These are phyloP conservation scores for Hypomecis atomaria DNA, from an alignment of 2,888 invertebrate genomes.

Conservation along the genomic window DNA sequence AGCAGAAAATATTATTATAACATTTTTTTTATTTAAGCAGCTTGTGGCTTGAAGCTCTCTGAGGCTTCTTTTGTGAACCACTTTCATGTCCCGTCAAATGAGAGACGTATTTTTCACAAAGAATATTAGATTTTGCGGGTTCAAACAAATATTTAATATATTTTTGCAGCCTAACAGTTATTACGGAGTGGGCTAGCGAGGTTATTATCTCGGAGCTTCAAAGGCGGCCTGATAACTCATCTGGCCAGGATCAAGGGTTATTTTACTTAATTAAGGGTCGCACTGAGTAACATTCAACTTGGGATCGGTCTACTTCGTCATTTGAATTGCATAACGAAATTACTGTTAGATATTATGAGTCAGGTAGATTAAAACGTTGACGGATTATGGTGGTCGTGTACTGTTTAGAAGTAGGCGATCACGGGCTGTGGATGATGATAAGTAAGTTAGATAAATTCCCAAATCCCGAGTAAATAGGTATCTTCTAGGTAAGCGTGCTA, in stretches of 20 bases:
- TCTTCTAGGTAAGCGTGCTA: no score
- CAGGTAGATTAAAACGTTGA: no score
- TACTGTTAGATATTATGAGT: no score
- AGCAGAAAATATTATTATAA: slow-evolving; percentile 2
- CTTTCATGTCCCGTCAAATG: slow-evolving; percentile 21
- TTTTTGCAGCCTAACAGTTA: slow-evolving; percentile 13
- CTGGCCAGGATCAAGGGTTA: slow-evolving; percentile 7
- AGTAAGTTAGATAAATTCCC: no score
- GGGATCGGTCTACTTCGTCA: no score
- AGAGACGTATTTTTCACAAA: slow-evolving; percentile 26
- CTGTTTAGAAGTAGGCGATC: no score
- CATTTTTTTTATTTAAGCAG: slow-evolving; percentile 12
- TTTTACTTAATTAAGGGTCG: slow-evolving; percentile 3
- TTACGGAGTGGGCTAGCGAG: slow-evolving; percentile 8
- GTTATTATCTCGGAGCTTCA: slow-evolving; percentile 14
- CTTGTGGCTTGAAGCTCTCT: slow-evolving; percentile 13
- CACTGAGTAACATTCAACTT: not conserved
- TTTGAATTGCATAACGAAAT: no score
- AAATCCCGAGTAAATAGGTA: no score
- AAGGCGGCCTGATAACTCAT: slow-evolving; percentile 17
- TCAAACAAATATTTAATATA: slow-evolving; percentile 22
- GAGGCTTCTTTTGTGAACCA: slow-evolving; percentile 15
- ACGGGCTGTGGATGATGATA: no score
- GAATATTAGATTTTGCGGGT: slow-evolving; percentile 25
- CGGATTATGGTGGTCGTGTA: no score